Evolutionary conservation across 1,140 invertebrate genomes (phyloP), one percentile per base, ranked within the genome.

Genomic region (Sinella curviseta): DNA sequence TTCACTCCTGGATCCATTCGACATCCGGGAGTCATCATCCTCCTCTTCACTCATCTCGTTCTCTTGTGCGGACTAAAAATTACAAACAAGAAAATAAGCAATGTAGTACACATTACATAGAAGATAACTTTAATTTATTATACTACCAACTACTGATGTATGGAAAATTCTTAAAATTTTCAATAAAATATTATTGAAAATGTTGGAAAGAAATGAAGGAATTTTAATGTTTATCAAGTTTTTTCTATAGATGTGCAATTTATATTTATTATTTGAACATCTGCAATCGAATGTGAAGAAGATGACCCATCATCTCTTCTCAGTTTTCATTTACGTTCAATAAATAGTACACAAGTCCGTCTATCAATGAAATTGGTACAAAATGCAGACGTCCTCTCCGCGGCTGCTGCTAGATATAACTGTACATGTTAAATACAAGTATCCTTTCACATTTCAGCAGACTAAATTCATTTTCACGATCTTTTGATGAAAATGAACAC

Each of bases 1-100:
- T 33, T 84, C 81, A 70, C 24, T 76, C 78, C 81, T 30, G 28
- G 83, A 82, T 54, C 35, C 34, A 78, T 82, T 82, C 48, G 83
- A 84, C 30, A 82, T 79, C 55, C 83, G 79, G 67, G 83, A 84
- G 81, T 84, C 83, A 78, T 84, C 81, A 74, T 84, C 83, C 76
- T 83, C 83, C 74, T 83, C 83, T 70, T 80, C 80, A 31, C 81
- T 55, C 33, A 67, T 35, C 48, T 84, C 83, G 54, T 83, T 80
- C 57, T 83, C 82, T 24, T 77, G 80, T 34, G 81, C 83, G 73
- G 83, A 82, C 83, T 84, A 57, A 12, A 81, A 77, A 60, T n/a
- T 74, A 73, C 74, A 82, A 77, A 55, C 70, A 28, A 55, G 77
- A 75, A 75, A 48, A 75, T 30, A 20, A 48, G n/a, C 39, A 48